phyloP scores from a whole-genome alignment of 2,888 invertebrate genomes.

The Nomada flava region DNA sequence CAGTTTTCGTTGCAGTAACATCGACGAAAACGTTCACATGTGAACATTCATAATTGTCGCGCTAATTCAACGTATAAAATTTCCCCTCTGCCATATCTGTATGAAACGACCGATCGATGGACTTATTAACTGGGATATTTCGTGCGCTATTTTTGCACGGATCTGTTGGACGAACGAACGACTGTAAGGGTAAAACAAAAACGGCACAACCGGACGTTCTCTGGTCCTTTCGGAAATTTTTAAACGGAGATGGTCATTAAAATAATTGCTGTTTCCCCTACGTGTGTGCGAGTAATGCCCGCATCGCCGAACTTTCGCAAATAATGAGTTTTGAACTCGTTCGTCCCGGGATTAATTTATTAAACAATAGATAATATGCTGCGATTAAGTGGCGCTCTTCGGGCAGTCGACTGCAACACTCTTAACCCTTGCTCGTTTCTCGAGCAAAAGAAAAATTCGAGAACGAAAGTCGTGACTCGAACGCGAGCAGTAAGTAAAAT shows the following conservation, averaged over 20 bases:
- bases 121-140: constrained; percentile 28
- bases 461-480: neutral
- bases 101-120: constrained; percentile 17
- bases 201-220: constrained; percentile 8
- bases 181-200: neutral
- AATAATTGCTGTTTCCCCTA: constrained; percentile 43
- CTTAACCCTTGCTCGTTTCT: neutral
- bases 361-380: constrained; percentile 43
- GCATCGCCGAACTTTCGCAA: constrained; percentile 20
- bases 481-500: no score
- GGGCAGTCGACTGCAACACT: neutral
- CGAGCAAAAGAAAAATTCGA: neutral
- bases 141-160: constrained; percentile 28
- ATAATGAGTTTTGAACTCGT: constrained; percentile 44
- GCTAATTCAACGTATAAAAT: constrained; percentile 11
- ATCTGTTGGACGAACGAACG: neutral
- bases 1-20: neutral
- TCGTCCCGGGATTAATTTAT: constrained; percentile 29
- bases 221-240: constrained; percentile 11
- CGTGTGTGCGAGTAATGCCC: constrained; percentile 25
- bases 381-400: constrained; percentile 34
- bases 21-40: neutral
- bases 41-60: neutral
- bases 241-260: constrained; percentile 47
- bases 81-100: neutral